Percentiles rank a stretch among this genome's conserved stretches.
phyloP scores from a whole-genome alignment of 1,140 invertebrate genomes.

The Apocrypta bakeri region DNA sequence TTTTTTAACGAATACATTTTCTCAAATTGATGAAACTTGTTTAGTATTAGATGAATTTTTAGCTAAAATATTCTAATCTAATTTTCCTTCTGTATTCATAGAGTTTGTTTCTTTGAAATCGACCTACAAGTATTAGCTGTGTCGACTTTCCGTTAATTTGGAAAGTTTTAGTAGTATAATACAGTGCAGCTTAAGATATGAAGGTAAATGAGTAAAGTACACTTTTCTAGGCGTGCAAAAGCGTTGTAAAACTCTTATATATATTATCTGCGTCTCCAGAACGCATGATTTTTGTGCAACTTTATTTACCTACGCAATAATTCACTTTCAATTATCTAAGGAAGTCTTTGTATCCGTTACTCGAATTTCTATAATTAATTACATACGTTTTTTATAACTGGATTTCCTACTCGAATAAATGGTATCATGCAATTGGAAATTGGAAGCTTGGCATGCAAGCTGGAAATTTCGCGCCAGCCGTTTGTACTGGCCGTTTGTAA shows the following conservation, averaged over 20 bases:
- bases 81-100: conserved; percentile 11
- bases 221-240: conserved; percentile 32
- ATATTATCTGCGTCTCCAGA: not conserved
- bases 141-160: not conserved
- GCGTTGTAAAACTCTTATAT: conserved; percentile 41
- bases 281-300: conserved; percentile 20
- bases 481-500: conserved; percentile 37
- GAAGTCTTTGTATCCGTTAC: conserved; percentile 36
- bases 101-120: not conserved
- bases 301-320: not conserved
- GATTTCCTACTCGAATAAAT: conserved; percentile 3
- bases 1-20: no score
- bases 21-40: no score
- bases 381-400: not conserved
- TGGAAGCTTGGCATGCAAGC: conserved; percentile 2
- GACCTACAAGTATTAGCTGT: not conserved
- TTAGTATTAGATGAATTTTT: conserved; percentile 11
- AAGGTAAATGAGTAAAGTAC: conserved; percentile 25
- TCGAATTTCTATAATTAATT: conserved; percentile 14
- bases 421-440: conserved; percentile 1
- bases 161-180: conserved; percentile 5
- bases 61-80: conserved; percentile 42
- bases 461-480: not conserved
- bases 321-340: conserved; percentile 43
- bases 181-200: not conserved